Base-by-base conservation (phyloP, 2,113 vertebrate genomes). In the Plestiodon gilberti region DNA sequence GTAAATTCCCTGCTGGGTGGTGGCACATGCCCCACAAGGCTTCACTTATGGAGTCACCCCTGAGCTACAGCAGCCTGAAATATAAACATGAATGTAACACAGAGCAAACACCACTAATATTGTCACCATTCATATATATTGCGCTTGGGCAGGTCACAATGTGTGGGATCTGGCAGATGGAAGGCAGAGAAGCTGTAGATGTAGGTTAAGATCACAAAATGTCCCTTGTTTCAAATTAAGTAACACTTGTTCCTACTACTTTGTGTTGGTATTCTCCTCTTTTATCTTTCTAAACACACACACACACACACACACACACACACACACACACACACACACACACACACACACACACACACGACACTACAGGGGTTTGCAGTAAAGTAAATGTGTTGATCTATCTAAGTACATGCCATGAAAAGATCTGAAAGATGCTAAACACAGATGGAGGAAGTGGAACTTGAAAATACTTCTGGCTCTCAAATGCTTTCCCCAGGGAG, bases 61-160 rank as follows among this genome's bases (percentile, higher is more conserved):
- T 4, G 43, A 48, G 43, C 4, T 0, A 23, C 0, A 0, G 0
- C 14, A 33, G 1, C 0, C 0, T n/a, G n/a, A 18, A 40, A 48
- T 17, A 38, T 3, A 82, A 7, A 22, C 38, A 28, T 76, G 62
- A 0, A 0, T 57, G 64, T 15, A 52, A 57, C 11, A 57, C 13
- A 57, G 13, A 2, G 22, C 23, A 6, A n/a, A 7, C 38, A 52
- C 40, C 6, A 4, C n/a, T 40, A 57, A 0, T 2, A 2, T 3
- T 0, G 9, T n/a, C 28, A 35, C 33, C 48, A 28, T 52, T 79
- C 55, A 80, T 57, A 22, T 1, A 80, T 57, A 22, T 1, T 17
- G n/a, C 11, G 55, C 70, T 61, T 52, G 38, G 61, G 4, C 4
- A 7, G 28, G 6, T 22, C 1, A 4, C 11, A 28, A 23, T 69